Conservation (phyloP, 2,888 invertebrate genomes). For the Schizotus pectinicornis region DNA sequence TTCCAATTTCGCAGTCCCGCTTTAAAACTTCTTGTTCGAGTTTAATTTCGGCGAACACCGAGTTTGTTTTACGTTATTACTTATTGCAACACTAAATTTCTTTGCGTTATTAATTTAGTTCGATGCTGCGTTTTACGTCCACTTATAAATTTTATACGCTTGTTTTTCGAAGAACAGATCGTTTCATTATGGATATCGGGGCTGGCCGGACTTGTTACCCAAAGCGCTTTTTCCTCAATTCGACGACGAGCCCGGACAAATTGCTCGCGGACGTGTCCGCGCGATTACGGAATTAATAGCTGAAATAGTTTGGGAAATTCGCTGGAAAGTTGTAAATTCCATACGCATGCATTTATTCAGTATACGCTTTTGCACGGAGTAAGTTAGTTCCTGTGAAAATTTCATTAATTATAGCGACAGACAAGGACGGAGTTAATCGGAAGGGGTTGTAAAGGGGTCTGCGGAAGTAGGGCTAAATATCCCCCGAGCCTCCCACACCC, state of each 20-base stretch:
- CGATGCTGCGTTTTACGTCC: conserved; percentile 25
- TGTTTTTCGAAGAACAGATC: conserved; percentile 24
- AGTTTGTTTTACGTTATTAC: conserved; percentile 32
- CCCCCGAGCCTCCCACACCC: conserved; percentile 40
- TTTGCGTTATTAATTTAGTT: conserved; percentile 32
- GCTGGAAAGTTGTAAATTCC: conserved; percentile 31
- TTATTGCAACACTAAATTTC: conserved; percentile 29
- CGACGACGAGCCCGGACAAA: not conserved
- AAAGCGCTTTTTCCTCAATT: not conserved
- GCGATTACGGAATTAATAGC: conserved; percentile 29
- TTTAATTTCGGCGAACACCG: conserved; percentile 29
- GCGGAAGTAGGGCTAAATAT: conserved; percentile 40
- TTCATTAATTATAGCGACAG: conserved; percentile 50
- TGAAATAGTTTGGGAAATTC: conserved; percentile 29
- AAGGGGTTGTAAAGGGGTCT: conserved; percentile 50
- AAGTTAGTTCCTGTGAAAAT: conserved; percentile 49
- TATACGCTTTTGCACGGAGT: conserved; percentile 35
- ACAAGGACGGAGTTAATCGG: conserved; percentile 48
- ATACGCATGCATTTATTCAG: conserved; percentile 32
- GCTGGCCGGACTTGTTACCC: not conserved
- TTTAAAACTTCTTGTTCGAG: conserved; percentile 33
- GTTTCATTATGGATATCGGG: conserved; percentile 26
- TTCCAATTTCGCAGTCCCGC: conserved; percentile 24
- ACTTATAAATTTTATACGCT: conserved; percentile 30
- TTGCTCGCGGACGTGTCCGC: conserved; percentile 1